These are phyloP conservation scores for Zoanthus gigantus DNA, from an alignment of 92 coral and sea anemone genomes.

Conservation along the genomic window DNA sequence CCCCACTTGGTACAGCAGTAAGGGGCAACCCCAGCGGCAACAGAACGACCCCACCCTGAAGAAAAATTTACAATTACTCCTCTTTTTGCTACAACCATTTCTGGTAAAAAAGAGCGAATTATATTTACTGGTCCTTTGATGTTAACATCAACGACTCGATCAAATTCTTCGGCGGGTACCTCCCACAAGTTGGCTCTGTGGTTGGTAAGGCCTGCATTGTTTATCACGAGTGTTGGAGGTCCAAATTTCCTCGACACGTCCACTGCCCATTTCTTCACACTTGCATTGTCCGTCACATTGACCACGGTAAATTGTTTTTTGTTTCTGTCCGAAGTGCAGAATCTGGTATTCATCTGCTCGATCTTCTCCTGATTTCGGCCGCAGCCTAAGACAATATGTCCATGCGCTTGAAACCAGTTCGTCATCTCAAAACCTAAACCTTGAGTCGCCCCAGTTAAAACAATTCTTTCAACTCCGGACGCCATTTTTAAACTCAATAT, in stretches of 20 bases:
- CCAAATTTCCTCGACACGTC: slow-evolving; percentile 11
- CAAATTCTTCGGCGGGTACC: slow-evolving; percentile 21
- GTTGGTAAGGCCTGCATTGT: slow-evolving; percentile 32
- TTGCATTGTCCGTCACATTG: slow-evolving; percentile 19
- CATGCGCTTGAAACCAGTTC: slow-evolving; percentile 13
- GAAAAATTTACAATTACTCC: slow-evolving; percentile 42
- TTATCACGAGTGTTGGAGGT: slow-evolving; percentile 33
- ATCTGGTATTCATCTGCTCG: slow-evolving; percentile 20
- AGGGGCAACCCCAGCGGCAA: slow-evolving; percentile 3
- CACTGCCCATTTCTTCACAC: slow-evolving; percentile 20
- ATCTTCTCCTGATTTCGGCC: slow-evolving; percentile 27
- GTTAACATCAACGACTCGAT: slow-evolving; percentile 37
- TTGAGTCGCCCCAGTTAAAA: slow-evolving; percentile 28
- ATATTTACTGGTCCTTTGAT: slow-evolving; percentile 39
- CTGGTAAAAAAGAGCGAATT: slow-evolving; percentile 41
- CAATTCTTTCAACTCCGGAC: neutral
- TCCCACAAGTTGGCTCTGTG: neutral
- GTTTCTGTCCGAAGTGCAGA: neutral
- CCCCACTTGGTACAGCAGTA: slow-evolving; percentile 36
- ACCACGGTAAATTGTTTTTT: slow-evolving; percentile 20
- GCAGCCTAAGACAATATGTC: slow-evolving; percentile 44
- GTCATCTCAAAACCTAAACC: slow-evolving; percentile 47
- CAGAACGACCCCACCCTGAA: slow-evolving; percentile 29
- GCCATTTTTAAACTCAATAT: too few relatives aligned
- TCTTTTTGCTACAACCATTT: slow-evolving; percentile 2